These are phyloP conservation scores for Smithornis capensis DNA, from an alignment of 2,113 vertebrate species.

Conservation along the genomic window DNA sequence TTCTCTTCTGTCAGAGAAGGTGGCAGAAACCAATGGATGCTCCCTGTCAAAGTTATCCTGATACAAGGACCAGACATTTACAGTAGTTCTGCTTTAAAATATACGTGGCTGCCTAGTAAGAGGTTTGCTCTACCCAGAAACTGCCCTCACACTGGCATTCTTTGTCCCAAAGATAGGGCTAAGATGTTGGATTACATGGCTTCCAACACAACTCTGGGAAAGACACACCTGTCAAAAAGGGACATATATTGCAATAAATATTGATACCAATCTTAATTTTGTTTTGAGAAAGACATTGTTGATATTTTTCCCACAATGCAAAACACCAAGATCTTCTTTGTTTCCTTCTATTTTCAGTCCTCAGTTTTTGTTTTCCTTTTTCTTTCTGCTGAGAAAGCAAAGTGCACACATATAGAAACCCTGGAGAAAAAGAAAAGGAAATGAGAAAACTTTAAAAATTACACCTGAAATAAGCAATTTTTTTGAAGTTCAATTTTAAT, in stretches of 20 bases:
- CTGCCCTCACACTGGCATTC: background rate
- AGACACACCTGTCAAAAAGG: background rate
- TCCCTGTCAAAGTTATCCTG: background rate
- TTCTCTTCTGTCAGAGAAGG: conserved; percentile 8
- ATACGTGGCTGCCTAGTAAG: background rate
- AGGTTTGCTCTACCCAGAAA: background rate
- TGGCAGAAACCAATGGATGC: background rate
- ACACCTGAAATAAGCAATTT: background rate
- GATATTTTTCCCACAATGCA: background rate
- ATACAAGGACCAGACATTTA: background rate
- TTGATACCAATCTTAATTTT: background rate
- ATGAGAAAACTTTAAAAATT: background rate
- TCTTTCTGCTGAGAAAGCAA: background rate
- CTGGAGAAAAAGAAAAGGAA: background rate
- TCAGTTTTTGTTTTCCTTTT: background rate
- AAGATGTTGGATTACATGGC: background rate
- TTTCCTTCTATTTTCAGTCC: background rate
- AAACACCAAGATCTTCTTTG: background rate
- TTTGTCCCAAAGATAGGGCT: background rate
- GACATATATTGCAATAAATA: background rate
- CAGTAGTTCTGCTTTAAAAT: background rate
- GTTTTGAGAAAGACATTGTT: background rate
- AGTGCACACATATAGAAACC: background rate
- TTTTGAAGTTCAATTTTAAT: background rate
- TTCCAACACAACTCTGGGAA: background rate